Evolutionary conservation across 64 coral and sea anemone species (phyloP), one percentile per base, ranked within the genome.

Genomic region (Pachyseris speciosa): DNA sequence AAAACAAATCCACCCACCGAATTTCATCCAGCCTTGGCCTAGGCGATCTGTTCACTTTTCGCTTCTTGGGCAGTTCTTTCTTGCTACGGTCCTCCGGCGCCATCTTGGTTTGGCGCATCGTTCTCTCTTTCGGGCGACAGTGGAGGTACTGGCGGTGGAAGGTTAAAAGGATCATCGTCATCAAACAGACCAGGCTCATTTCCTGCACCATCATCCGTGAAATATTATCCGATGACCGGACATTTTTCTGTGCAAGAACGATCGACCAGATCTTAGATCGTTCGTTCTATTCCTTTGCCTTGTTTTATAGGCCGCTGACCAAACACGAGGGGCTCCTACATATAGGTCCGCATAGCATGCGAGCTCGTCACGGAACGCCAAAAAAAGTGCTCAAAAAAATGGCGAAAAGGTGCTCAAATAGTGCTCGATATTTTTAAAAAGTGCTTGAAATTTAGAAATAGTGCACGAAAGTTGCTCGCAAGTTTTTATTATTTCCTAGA

Each of bases 161-260:
- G 42, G 34, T 83, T 84, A 32, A 96, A 93, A 22, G 89, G 90
- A 77, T 96, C 94, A 49, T 96, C 95, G 38, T 96, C 91, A 55
- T 72, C 84, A 49, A 93, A 93, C 12, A 80, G 43, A 72, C 67
- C 79, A 24, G 24, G 64, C 26, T 72, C 68, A 6, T 58, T 64
- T 28, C 38, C 53, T 50, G 74, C 41, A 55, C 80, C 77, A 20
- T 89, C 85, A 30, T 80, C 69, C 17, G 65, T 87, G 83, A 80
- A 91, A 95, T 19, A 72, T 78, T 76, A 88, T 92, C 16, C 52
- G 27, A 42, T 73, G 41, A n/a, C n/a, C n/a, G n/a, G 86, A 80
- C 49, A 72, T 67, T 83, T 50, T 55, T 49, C 64, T 16, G 20
- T 68, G 13, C 20, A 33, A 16, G 66, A 58, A 19, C 25, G 27